Base-by-base conservation (phyloP, 2,113 vertebrate genomes). In the Xenopus tropicalis region DNA sequence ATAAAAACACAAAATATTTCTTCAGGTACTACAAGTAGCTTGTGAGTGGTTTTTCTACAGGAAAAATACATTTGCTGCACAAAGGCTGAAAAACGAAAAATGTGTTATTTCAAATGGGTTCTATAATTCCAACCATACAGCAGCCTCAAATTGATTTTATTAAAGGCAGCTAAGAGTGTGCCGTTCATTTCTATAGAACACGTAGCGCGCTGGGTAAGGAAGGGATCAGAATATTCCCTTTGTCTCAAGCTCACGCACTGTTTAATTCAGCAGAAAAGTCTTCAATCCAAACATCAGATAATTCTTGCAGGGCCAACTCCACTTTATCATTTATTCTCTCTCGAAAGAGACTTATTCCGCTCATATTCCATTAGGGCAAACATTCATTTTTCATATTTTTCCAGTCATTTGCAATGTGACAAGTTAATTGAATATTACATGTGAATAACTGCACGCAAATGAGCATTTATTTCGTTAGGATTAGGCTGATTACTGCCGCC, bases 391-490 rank as follows among this genome's bases (percentile, higher is more conserved):
- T 80, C 22, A 9, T 76, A 57, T 77, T 78, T 74, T 77, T 77
- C 69, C 1, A 17, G 61, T 75, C 81, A 82, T 88, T 85, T 86
- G 86, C 84, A 80, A 80, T 69, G 82, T 83, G 78, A 80, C 74
- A 81, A 82, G 78, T 86, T 88, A 87, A 89, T 87, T 88, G 83
- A 86, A 80, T 71, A 83, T 79, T 80, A 78, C 78, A 82, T 78
- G 81, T 61, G 83, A 87, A 83, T 81, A 72, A 78, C 81, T 83
- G 77, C 72, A 86, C 83, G 83, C 68, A 85, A 87, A 89, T 88
- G 84, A 88, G 85, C 84, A 86, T 82, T 86, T 83, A 86, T 83
- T 84, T 80, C 10, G 74, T 57, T 79, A 72, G 81, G 87, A 48
- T 83, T 6, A 84, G 87, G 82, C 62, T 66, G 79, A 76, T 51